Evolutionary conservation across 2,113 vertebrate genomes (phyloP).

Genomic region (Ginglymostoma cirratum): DNA sequence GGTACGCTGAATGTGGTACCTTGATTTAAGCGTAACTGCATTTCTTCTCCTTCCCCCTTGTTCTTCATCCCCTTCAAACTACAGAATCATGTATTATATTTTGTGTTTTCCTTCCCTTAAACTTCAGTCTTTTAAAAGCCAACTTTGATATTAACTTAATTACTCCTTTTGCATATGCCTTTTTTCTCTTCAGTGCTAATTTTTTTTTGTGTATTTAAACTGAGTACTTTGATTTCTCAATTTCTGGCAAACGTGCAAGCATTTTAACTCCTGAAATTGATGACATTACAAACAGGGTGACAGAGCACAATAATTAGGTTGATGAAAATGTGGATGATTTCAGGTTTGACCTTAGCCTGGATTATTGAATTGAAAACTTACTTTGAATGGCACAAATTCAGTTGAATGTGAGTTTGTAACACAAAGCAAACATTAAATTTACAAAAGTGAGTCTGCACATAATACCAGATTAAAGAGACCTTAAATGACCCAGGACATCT

Average conservation of each 20-base stretch:
- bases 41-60: not conserved
- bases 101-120: not conserved
- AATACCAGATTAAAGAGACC: not conserved
- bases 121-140: not conserved
- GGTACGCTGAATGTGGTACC: not conserved
- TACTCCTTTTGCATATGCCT: not conserved
- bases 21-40: not conserved
- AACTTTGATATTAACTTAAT: not conserved
- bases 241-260: not conserved
- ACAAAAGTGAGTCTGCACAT: not conserved
- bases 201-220: not conserved
- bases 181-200: not conserved
- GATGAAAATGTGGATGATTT: not conserved
- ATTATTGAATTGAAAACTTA: not conserved
- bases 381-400: not conserved
- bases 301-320: no score
- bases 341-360: not conserved
- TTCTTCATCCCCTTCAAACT: not conserved
- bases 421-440: not conserved
- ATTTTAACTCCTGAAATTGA: not conserved
- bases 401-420: not conserved
- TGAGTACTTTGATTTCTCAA: not conserved
- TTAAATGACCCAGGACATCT: no score
- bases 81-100: not conserved
- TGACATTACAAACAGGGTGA: not conserved